Evolutionary conservation across 2,888 invertebrate genomes (phyloP), one percentile per base, ranked within the genome.

Genomic region (Brenthis ino): DNA sequence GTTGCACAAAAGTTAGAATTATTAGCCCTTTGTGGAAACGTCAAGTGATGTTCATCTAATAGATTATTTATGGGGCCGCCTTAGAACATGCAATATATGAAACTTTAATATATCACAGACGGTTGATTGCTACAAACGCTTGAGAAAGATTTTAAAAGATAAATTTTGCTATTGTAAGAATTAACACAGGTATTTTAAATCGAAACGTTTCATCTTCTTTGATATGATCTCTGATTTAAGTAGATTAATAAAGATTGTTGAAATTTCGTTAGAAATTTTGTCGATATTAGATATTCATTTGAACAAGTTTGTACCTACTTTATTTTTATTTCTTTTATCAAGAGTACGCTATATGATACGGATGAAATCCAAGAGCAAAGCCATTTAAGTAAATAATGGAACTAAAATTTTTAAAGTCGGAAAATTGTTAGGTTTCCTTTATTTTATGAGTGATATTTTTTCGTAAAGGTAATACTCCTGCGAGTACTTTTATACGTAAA

Each of bases 61-160:
- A 91, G 90, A 90, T 91, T 90, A 92, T 92, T 93, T 93, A 93
- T 92, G 85, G 83, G 82, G 82, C 85, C 80, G 83, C 84, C 85
- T 81, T 83, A 79, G 79, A 84, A 85, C 83, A 77, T 78, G 77
- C 74, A 64, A 71, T 65, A 66, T 68, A 28, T 28, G 28, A 55
- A 71, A 74, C 73, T 75, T 69, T 76, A 70, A 74, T 70, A 70
- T 76, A 71, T 71, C 69, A 73, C 65, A 58, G 65, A 69, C 57
- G 55, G 43, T 51, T 55, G 47, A 51, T 55, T 55, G 55, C 57
- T 53, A 37, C 20, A 5, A 51, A 57, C 33, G 33, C 33, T 61
- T 63, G 48, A 24, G 57, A 65, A 16, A 69, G 20, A 57, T 20
- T 55, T 57, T 16, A 51, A 11, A 12, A 48, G 51, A 65, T 57